Percentiles rank a stretch among this genome's conserved stretches.
Conservation (phyloP, 2,888 invertebrate species). For the Falcaria lacertinaria region DNA sequence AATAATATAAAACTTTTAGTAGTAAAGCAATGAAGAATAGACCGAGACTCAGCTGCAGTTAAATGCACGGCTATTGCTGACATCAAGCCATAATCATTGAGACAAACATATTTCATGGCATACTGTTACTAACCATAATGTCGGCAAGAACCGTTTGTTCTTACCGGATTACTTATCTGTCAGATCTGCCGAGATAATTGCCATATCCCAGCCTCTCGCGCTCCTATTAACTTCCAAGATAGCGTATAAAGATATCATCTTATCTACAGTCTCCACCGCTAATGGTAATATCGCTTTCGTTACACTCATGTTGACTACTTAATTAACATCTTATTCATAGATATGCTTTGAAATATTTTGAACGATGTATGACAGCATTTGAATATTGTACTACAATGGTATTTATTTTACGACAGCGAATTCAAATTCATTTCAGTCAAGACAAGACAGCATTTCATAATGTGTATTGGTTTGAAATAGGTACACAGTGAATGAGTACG, state of each 20-base stretch:
- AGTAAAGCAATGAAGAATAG: no score
- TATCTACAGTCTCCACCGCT: constrained; percentile 5
- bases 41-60: no score
- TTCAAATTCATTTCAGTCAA: neutral
- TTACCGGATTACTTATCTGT: constrained; percentile 23
- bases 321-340: neutral
- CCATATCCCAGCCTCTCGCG: constrained; percentile 16
- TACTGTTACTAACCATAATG: constrained; percentile 19
- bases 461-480: no score
- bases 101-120: constrained; percentile 24
- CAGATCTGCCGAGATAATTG: constrained; percentile 36
- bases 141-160: constrained; percentile 18
- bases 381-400: neutral
- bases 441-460: no score
- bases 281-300: neutral
- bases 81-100: neutral
- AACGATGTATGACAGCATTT: neutral
- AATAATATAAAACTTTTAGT: no score
- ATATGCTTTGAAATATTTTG: neutral
- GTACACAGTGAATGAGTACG: no score
- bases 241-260: constrained; percentile 17
- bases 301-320: neutral
- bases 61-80: neutral
- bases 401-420: neutral
- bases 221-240: constrained; percentile 21